phyloP scores from a whole-genome alignment of 2,797 vertebrate genomes.

The Eulemur rubriventer region DNA sequence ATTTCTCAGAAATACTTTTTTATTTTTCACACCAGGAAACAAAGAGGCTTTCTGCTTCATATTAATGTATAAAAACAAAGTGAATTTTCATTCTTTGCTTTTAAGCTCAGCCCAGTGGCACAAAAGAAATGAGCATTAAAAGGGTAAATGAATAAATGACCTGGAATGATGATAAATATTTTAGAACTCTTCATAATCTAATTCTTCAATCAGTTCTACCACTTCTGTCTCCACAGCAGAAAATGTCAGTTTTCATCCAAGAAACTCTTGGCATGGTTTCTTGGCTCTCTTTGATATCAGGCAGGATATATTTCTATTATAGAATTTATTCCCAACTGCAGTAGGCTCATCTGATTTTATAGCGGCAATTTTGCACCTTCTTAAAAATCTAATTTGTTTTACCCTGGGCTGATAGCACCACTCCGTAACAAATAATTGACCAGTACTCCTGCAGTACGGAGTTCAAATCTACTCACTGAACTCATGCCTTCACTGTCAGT shows the following conservation, averaged over 20 bases:
- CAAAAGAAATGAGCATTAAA: constrained; percentile 70
- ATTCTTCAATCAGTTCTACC: constrained; percentile 64
- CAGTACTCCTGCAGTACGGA: background rate
- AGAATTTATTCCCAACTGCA: constrained; percentile 55
- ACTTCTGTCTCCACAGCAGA: constrained; percentile 64
- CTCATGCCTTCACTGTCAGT: background rate
- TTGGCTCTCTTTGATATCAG: constrained; percentile 54
- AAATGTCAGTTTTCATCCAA: constrained; percentile 74
- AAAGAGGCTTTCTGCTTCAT: constrained; percentile 2
- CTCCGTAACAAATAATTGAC: background rate
- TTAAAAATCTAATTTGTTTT: constrained; percentile 57
- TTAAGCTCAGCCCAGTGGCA: constrained; percentile 43
- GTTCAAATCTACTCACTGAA: background rate
- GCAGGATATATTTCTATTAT: constrained; percentile 61
- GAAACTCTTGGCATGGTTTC: constrained; percentile 65
- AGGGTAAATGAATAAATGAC: constrained; percentile 73
- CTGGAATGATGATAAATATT: constrained; percentile 76
- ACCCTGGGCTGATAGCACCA: background rate
- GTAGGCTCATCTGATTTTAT: constrained; percentile 57
- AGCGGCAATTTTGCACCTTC: constrained; percentile 48
- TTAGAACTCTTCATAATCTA: constrained; percentile 68
- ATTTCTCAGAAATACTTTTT: constrained; percentile 53
- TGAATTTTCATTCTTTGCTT: constrained; percentile 13
- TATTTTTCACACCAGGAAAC: constrained; percentile 24
- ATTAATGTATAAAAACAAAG: constrained; percentile 37